Conservation (phyloP, 2,888 invertebrate species). For the Thysanoteuthis rhombus region DNA sequence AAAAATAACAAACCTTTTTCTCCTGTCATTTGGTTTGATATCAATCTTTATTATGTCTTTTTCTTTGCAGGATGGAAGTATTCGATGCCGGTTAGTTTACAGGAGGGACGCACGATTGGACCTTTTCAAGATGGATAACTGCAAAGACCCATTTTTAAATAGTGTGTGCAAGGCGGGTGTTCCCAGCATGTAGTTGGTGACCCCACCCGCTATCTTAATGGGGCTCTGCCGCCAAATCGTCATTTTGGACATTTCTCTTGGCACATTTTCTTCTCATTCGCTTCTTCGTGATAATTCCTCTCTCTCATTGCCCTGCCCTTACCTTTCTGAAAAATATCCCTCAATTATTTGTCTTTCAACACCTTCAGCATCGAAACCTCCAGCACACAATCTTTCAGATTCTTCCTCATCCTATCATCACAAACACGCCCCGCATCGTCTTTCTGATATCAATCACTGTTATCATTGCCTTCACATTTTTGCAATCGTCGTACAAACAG, state of each 20-base stretch:
- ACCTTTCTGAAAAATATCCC: background rate
- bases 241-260: background rate
- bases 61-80: slow-evolving; percentile 19
- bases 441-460: no score
- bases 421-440: background rate
- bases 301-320: background rate
- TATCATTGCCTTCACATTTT: no score
- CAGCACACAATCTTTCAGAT: background rate
- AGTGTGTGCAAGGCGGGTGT: background rate
- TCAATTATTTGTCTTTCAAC: background rate
- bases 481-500: no score
- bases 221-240: background rate
- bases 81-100: background rate
- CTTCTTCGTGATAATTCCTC: background rate
- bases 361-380: background rate
- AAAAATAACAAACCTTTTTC: no score
- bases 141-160: slow-evolving; percentile 18
- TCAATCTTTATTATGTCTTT: background rate
- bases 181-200: background rate
- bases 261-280: no score
- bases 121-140: background rate
- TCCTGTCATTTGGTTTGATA: no score
- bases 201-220: background rate
- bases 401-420: no score
- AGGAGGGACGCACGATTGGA: background rate